Evolutionary conservation across 2,113 vertebrate genomes (phyloP).

Genomic region (Seriola rivoliana): DNA sequence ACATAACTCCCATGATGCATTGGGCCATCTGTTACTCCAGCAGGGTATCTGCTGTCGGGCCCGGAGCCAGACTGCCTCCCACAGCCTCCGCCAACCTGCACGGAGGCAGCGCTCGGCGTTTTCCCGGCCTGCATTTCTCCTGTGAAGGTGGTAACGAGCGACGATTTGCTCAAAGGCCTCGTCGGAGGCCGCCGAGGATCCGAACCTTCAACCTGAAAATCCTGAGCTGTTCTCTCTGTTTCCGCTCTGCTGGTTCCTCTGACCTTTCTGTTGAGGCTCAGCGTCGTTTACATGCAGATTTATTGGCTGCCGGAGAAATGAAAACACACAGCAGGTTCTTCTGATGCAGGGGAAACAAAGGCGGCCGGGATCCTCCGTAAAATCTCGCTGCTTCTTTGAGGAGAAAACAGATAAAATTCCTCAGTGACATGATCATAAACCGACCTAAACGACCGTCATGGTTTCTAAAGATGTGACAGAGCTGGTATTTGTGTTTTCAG

Average conservation of each 20-base stretch:
- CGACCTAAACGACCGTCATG: not conserved
- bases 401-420: not conserved
- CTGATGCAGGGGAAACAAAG: not conserved
- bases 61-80: conserved; percentile 39
- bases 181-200: not conserved
- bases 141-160: not conserved
- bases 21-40: conserved; percentile 69
- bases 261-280: conserved; percentile 18
- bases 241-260: not conserved
- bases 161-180: not conserved
- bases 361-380: too few species aligned
- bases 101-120: conserved; percentile 14
- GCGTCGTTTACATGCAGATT: conserved; percentile 2
- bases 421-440: not conserved
- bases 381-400: not conserved
- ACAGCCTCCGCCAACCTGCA: conserved; percentile 27
- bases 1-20: conserved; percentile 67
- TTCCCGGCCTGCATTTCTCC: conserved; percentile 3
- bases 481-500: not conserved
- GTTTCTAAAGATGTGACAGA: not conserved
- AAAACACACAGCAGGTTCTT: not conserved
- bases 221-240: not conserved
- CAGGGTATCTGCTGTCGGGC: conserved; percentile 57
- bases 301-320: not conserved
- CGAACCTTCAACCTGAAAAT: conserved; percentile 1